These are phyloP conservation scores for Drosophila nigromelanica DNA, from an alignment of 1,140 invertebrate species.

Conservation along the genomic window DNA sequence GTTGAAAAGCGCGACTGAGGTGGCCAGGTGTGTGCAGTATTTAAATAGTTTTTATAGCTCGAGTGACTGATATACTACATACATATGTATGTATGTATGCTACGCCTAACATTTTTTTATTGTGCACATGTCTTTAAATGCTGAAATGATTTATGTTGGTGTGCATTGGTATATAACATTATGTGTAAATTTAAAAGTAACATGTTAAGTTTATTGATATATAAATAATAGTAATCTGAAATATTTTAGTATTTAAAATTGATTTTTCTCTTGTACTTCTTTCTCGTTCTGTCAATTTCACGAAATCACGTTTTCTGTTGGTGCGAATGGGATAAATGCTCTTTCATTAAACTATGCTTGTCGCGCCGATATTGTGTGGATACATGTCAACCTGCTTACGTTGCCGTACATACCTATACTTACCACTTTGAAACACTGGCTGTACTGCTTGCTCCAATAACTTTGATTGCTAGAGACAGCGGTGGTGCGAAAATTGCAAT, in stretches of 20 bases:
- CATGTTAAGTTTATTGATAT: slow-evolving; percentile 3
- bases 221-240: slow-evolving; percentile 40
- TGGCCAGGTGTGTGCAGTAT: slow-evolving; percentile 29
- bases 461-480: slow-evolving; percentile 42
- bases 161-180: not conserved
- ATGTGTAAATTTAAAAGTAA: not conserved
- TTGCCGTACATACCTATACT: slow-evolving; percentile 50
- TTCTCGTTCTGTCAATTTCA: slow-evolving; percentile 56
- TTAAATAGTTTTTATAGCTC: slow-evolving; percentile 19
- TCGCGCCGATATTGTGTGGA: slow-evolving; percentile 39
- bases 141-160: not conserved
- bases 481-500: slow-evolving; percentile 83
- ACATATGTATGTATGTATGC: not conserved
- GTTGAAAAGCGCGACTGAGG: not conserved
- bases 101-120: not conserved
- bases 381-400: slow-evolving; percentile 56
- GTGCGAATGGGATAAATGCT: slow-evolving; percentile 69
- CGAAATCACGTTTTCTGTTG: slow-evolving; percentile 43
- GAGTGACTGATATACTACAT: not conserved
- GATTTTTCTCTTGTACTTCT: slow-evolving; percentile 72
- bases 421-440: slow-evolving; percentile 45
- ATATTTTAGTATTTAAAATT: slow-evolving; percentile 72
- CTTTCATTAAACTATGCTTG: slow-evolving; percentile 48
- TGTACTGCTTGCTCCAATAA: slow-evolving; percentile 65
- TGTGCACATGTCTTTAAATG: not conserved